Evolutionary conservation across 1,140 invertebrate species (phyloP).

Genomic region (Meteorus sp.): DNA sequence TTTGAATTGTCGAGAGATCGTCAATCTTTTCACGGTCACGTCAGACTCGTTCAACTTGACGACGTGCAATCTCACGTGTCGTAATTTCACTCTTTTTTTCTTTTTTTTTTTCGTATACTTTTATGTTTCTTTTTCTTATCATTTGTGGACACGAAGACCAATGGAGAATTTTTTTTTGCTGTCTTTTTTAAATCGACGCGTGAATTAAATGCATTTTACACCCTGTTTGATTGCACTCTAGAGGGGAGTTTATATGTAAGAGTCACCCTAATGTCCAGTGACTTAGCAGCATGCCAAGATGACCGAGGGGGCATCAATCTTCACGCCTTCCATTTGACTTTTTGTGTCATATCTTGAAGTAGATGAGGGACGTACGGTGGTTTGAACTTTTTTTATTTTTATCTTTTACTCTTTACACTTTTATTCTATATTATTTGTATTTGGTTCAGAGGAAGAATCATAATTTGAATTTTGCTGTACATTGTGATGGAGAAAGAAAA

Average conservation of each 20-base stretch:
- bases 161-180: neutral
- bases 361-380: too few species aligned
- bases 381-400: too few species aligned
- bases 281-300: slow-evolving; percentile 45
- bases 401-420: too few species aligned
- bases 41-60: neutral
- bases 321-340: slow-evolving; percentile 35
- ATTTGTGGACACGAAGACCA: neutral
- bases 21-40: neutral
- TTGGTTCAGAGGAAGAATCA: too few species aligned
- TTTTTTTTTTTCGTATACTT: too few species aligned
- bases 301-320: slow-evolving; percentile 43
- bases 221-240: slow-evolving; percentile 35
- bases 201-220: slow-evolving; percentile 49
- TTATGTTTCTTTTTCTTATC: too few species aligned
- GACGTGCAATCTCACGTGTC: slow-evolving; percentile 1
- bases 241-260: slow-evolving; percentile 8
- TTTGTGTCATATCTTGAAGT: too few species aligned
- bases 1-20: neutral
- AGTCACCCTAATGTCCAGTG: slow-evolving; percentile 44
- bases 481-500: too few species aligned
- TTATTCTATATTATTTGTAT: too few species aligned
- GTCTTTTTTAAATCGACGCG: slow-evolving; percentile 29
- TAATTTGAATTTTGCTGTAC: too few species aligned
- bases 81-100: neutral